These are phyloP conservation scores for Caenorhabditis sp. DNA, from an alignment of 2,888 invertebrate genomes.

Conservation along the genomic window DNA sequence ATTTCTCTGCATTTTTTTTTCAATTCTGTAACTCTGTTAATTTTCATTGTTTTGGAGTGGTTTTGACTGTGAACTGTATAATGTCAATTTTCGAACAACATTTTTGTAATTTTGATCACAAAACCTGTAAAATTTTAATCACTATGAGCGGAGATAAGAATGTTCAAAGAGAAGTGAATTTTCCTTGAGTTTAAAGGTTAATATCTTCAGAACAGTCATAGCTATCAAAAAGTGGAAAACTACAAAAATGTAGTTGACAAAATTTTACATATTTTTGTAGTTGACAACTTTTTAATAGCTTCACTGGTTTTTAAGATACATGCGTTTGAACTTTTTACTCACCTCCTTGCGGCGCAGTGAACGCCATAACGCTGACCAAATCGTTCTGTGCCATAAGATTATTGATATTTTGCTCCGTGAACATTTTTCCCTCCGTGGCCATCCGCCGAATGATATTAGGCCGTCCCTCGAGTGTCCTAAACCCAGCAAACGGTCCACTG, in stretches of 20 bases:
- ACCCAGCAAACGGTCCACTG: constrained; percentile 78
- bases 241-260: neutral
- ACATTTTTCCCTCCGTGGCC: constrained; percentile 77
- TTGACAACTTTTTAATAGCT: neutral
- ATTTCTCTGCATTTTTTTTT: too few species aligned
- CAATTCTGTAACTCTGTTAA: too few species aligned
- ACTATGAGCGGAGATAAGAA: too few species aligned
- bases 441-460: constrained; percentile 74
- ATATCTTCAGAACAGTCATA: too few species aligned
- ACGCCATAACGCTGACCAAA: constrained; percentile 80
- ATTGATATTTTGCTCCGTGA: constrained; percentile 79
- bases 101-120: neutral
- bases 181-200: too few species aligned
- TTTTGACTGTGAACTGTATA: too few species aligned
- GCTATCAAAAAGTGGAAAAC: neutral
- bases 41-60: too few species aligned
- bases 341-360: constrained; percentile 78
- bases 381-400: constrained; percentile 78
- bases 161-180: too few species aligned
- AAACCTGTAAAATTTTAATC: neutral
- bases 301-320: neutral
- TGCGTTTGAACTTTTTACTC: neutral
- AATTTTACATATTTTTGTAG: too few species aligned
- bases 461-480: constrained; percentile 79
- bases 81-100: neutral